A percentile compares a stretch with the other conserved stretches of the same genome.
These are phyloP conservation scores for Chrysemys picta DNA, from an alignment of 2,113 vertebrate species.

Conservation along the genomic window DNA sequence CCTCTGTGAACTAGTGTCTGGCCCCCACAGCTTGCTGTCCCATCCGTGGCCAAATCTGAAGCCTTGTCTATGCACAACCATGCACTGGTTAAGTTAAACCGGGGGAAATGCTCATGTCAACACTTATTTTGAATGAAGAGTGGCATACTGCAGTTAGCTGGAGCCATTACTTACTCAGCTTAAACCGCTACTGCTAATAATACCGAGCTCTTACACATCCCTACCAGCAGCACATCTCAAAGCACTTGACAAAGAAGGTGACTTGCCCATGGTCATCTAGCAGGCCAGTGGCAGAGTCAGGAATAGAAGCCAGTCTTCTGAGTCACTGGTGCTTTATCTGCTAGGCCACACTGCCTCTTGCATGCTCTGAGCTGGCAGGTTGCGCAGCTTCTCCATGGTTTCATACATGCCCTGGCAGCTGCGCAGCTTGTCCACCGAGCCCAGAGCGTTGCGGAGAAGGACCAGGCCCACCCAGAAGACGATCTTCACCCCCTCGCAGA, in stretches of 20 bases:
- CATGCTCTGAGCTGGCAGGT: too few relatives aligned
- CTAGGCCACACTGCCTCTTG: neutral
- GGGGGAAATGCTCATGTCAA: neutral
- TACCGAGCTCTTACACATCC: neutral
- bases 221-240: neutral
- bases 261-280: neutral
- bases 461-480: too few relatives aligned
- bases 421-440: too few relatives aligned
- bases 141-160: neutral
- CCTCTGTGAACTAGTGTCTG: neutral
- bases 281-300: neutral
- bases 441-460: too few relatives aligned
- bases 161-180: neutral
- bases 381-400: too few relatives aligned
- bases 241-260: neutral
- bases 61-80: fast-evolving
- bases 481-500: too few relatives aligned
- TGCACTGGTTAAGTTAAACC: neutral
- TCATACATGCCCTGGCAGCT: too few relatives aligned
- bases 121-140: neutral
- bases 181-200: neutral
- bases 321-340: neutral
- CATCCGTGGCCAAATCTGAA: fast-evolving
- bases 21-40: neutral
- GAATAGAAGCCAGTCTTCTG: neutral